Base-by-base conservation (phyloP, 2,888 invertebrate species). In the Odontocolon sp. region DNA sequence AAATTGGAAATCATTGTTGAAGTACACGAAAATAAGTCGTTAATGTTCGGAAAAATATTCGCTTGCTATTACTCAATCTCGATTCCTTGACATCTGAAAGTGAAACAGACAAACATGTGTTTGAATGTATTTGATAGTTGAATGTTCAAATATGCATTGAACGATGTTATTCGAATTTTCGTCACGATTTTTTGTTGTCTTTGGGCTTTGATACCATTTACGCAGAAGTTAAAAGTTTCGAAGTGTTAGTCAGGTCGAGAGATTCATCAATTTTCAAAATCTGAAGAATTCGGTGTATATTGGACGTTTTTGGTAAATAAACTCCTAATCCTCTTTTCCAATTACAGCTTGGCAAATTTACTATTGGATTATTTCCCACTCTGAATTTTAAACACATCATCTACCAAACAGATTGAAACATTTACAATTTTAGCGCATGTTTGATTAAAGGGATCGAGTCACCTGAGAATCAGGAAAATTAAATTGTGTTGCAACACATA, bases 81-180 rank as follows among this genome's bases (percentile, higher is more conserved):
- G 47, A 52, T 23, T 26, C 59, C 33, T 0, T 21, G 73, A 54
- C 47, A 45, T 68, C 74, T 74, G 56, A 74, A 68, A 68, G 23
- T 31, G 26, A 9, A 74, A 50, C 1, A 26, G 8, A 63, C n/a
- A 54, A 9, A 16, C 11, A 23, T 23, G 9, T 11, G 6, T 61
- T 61, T 56, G 9, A 61, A 56, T 21, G n/a, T 0, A 67, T 57
- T 52, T 11, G 11, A 1, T 28, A 11, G 45, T 38, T 6, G 23
- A 21, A 14, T 31, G 31, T 42, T 33, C n/a, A 21, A 3, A 18
- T 14, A 36, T 2, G 28, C 23, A 28, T 21, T 9, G 23, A 45
- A 31, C 61, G 67, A 68, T 47, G 42, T 42, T 16, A 59, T 59
- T 33, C 47, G 31, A 68, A 68, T 31, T 28, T 54, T 74, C 42